Conservation (phyloP, 1,140 invertebrate genomes). For the Paralvinella palmiformis region DNA sequence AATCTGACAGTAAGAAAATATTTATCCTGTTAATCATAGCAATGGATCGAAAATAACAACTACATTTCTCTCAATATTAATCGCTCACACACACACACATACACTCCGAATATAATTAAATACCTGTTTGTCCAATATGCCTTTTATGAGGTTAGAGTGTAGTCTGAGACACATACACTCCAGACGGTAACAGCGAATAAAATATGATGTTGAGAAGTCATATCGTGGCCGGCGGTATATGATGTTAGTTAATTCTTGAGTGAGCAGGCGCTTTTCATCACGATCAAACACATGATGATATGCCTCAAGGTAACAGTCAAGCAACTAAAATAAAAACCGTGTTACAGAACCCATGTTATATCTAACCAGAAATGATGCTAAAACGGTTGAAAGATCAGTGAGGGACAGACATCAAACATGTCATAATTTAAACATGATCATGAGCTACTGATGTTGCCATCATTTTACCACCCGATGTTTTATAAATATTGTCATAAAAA, state of each 20-base stretch:
- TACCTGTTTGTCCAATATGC: slow-evolving; percentile 45
- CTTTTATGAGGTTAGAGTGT: slow-evolving; percentile 37
- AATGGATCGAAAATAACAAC: too few relatives aligned
- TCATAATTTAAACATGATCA: too few relatives aligned
- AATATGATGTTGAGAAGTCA: slow-evolving; percentile 42
- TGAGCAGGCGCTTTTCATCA: slow-evolving; percentile 41
- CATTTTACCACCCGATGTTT: too few relatives aligned
- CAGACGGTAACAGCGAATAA: slow-evolving; percentile 38
- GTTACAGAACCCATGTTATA: neutral
- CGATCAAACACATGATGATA: slow-evolving; percentile 49
- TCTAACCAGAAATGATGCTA: too few relatives aligned
- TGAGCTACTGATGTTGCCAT: too few relatives aligned
- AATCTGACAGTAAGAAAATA: slow-evolving; percentile 27
- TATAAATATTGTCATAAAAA: too few relatives aligned
- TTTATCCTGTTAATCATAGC: too few relatives aligned
- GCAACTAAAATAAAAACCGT: slow-evolving; percentile 29
- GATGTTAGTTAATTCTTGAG: slow-evolving; percentile 46
- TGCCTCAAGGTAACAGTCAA: slow-evolving; percentile 48
- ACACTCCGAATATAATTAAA: too few relatives aligned
- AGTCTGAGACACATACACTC: slow-evolving; percentile 40
- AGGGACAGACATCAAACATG: too few relatives aligned
- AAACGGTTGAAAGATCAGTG: too few relatives aligned
- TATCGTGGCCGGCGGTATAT: slow-evolving; percentile 42
- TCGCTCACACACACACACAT: too few relatives aligned
- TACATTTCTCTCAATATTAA: too few relatives aligned